A percentile compares a stretch with the other conserved stretches of the same genome.
Evolutionary conservation across 2,888 invertebrate species (phyloP).

Genomic region (Tipula unca): DNA sequence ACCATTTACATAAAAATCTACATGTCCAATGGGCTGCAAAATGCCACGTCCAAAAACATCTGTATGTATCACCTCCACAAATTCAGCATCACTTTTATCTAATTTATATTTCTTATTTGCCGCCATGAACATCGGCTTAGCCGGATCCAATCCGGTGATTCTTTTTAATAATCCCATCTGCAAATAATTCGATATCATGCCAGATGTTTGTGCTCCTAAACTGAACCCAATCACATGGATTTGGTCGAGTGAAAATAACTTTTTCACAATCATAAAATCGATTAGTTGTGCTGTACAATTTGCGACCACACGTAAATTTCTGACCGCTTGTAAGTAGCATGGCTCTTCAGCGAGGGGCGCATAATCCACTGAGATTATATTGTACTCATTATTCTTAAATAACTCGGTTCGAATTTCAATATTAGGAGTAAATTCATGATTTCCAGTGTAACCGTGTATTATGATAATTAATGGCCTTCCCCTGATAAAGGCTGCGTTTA

Average conservation of each 20-base stretch:
- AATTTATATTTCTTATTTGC: slow-evolving; percentile 43
- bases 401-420: slow-evolving; percentile 52
- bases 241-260: slow-evolving; percentile 40
- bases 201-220: slow-evolving; percentile 53
- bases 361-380: slow-evolving; percentile 55
- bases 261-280: slow-evolving; percentile 43
- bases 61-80: slow-evolving; percentile 57
- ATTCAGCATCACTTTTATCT: slow-evolving; percentile 49
- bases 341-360: slow-evolving; percentile 48
- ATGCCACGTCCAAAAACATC: slow-evolving; percentile 51
- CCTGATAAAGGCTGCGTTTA: slow-evolving; percentile 21
- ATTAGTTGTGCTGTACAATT: slow-evolving; percentile 52
- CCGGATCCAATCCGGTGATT: slow-evolving; percentile 57
- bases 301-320: slow-evolving; percentile 51
- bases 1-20: slow-evolving; percentile 53
- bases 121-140: slow-evolving; percentile 52
- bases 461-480: slow-evolving; percentile 46
- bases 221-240: slow-evolving; percentile 58
- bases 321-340: slow-evolving; percentile 51
- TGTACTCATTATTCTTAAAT: slow-evolving; percentile 47
- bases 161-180: slow-evolving; percentile 43
- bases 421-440: slow-evolving; percentile 51
- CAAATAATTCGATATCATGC: slow-evolving; percentile 45
- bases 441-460: slow-evolving; percentile 56
- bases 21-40: slow-evolving; percentile 45